Evolutionary conservation across 2,888 invertebrate species (phyloP).

Genomic region (Lydus trimaculatus): DNA sequence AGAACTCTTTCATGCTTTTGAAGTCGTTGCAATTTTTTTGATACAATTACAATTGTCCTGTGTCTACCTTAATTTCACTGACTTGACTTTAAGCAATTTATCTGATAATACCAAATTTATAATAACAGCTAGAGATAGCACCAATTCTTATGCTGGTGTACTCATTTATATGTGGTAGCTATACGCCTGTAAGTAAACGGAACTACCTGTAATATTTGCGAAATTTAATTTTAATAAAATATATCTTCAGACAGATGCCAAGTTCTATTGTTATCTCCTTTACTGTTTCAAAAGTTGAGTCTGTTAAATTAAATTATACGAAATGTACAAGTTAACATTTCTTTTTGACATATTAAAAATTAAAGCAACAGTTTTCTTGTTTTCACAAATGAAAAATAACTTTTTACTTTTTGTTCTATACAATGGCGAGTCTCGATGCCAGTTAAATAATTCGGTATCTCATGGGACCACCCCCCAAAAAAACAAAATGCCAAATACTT

Average conservation of each 20-base stretch:
- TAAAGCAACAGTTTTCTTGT: background rate
- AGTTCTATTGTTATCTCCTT: too few relatives aligned
- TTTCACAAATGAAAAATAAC: background rate
- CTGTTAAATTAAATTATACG: background rate
- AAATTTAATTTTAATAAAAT: background rate
- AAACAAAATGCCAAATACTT: slow-evolving; percentile 1
- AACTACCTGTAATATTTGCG: background rate
- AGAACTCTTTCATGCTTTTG: background rate
- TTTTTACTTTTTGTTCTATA: background rate
- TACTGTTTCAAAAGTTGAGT: too few relatives aligned
- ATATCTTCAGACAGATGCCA: background rate
- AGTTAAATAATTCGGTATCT: background rate
- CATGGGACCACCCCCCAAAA: background rate
- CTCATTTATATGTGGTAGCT: too few relatives aligned
- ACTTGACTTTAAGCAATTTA: too few relatives aligned
- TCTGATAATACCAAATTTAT: too few relatives aligned
- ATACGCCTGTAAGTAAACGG: too few relatives aligned
- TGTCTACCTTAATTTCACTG: too few relatives aligned
- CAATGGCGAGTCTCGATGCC: background rate
- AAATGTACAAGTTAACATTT: too few relatives aligned
- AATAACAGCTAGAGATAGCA: too few relatives aligned
- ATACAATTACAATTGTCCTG: too few relatives aligned
- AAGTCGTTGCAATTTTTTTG: background rate
- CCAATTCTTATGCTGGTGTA: too few relatives aligned
- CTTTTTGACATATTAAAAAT: background rate